Evolutionary conservation across 2,888 invertebrate genomes (phyloP).

Genomic region (Drosophila mimica): DNA sequence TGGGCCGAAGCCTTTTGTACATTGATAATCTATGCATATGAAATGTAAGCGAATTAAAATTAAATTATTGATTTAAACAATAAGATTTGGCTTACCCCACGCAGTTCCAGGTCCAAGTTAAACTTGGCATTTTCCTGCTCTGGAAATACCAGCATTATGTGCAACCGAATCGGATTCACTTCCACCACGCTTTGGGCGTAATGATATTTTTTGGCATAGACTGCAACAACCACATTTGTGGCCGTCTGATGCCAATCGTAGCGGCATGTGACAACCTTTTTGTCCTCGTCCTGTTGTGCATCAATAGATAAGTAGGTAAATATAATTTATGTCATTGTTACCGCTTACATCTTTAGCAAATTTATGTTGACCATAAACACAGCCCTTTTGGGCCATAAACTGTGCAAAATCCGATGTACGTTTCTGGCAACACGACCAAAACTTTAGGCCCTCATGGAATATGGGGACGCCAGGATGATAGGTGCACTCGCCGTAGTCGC

Average conservation of each 20-base stretch:
- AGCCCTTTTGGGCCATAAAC: constrained; percentile 97
- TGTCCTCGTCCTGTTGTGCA: constrained; percentile 86
- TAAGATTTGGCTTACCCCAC: constrained; percentile 88
- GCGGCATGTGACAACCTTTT: constrained; percentile 89
- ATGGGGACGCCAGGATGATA: constrained; percentile 96
- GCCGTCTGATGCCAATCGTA: constrained; percentile 98
- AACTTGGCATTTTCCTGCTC: constrained; percentile 90
- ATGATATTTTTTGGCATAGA: constrained; percentile 96
- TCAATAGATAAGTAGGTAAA: neutral
- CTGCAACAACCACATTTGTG: constrained; percentile 92
- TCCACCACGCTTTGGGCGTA: constrained; percentile 91
- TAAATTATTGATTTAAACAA: neutral
- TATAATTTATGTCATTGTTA: neutral
- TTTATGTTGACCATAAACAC: constrained; percentile 92
- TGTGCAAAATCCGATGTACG: constrained; percentile 96
- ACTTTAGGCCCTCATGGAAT: constrained; percentile 98
- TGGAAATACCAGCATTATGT: constrained; percentile 91
- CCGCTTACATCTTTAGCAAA: constrained; percentile 89
- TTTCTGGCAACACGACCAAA: constrained; percentile 98
- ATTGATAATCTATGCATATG: constrained; percentile 89
- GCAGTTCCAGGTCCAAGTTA: constrained; percentile 91
- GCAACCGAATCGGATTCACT: constrained; percentile 93
- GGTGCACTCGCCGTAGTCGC: constrained; percentile 88
- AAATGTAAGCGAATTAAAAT: neutral
- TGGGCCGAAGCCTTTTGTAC: constrained; percentile 89